Base-by-base conservation (phyloP, 2,797 vertebrate species). In the Tenualosa thibaudeaui region DNA sequence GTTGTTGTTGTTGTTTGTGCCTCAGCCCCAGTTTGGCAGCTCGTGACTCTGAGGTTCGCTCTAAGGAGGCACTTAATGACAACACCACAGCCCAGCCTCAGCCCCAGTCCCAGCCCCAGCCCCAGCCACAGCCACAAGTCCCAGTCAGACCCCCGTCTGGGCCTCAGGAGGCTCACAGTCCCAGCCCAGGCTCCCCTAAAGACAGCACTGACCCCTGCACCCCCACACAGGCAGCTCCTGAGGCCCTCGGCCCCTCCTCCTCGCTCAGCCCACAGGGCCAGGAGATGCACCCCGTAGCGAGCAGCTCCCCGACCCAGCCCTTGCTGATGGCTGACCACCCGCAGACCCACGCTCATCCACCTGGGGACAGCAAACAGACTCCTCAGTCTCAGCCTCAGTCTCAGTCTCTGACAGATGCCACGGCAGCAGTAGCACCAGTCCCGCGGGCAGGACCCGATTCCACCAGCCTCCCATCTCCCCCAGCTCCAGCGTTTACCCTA, bases 11-110 rank as follows among this genome's bases (percentile, higher is more conserved):
- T 83, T 89, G 4, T 90, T 37, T 93, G 12, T 56, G 3, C 85
- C 90, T 3, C 24, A 95, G 93, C 85, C 91, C 93, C 81, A 91
- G 92, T 89, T 90, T 92, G 85, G 92, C 89, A 87, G 89, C 87
- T n/a, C 90, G 88, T 81, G 94, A 94, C 43, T 91, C 90, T 56
- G 93, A 94, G 82, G 91, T 93, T 82, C 91, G 92, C 81, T 93
- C 93, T 75, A 94, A 92, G 46, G 94, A 95, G 86, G 93, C 93
- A 9, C 71, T 43, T 9, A 6, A 40, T 43, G 71, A 78, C 40
- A 46, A 17, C 3, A 7, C 71, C 13, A 3, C 46, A 88, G 90
- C 90, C 90, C 89, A 81, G 93, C 91, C 92, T 86, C 22, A 91
- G 90, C 17, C 49, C 84, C 0, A 85, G 7, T n/a, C 60, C 65